Evolutionary conservation across 2,888 invertebrate species (phyloP).

Genomic region (Diadegma fenestrale): DNA sequence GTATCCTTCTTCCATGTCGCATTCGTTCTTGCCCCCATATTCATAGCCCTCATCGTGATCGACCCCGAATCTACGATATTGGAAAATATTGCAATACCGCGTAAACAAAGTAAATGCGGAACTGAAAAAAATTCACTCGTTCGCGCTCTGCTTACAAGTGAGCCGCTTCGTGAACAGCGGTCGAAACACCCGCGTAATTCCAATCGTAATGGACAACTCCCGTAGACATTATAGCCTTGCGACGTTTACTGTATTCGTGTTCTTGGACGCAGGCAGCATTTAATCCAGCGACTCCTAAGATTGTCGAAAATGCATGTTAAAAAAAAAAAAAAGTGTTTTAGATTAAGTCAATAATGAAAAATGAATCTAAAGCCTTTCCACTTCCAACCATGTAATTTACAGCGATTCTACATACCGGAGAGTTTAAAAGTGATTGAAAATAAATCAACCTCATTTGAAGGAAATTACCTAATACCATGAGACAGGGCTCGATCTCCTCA

Average conservation of each 20-base stretch:
- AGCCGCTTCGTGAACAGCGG: conserved; percentile 21
- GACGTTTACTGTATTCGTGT: background rate
- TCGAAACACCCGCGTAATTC: conserved; percentile 25
- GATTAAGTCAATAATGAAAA: background rate
- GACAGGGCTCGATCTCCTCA: background rate
- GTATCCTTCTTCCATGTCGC: conserved; percentile 12
- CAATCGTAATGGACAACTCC: conserved; percentile 29
- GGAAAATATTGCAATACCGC: background rate
- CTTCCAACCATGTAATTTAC: background rate
- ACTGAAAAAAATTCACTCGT: too few relatives aligned
- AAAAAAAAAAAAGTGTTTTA: background rate
- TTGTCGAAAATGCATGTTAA: background rate
- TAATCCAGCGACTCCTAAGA: background rate
- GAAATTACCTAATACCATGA: background rate
- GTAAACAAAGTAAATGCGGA: too few relatives aligned
- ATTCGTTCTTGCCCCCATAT: background rate
- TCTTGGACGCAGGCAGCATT: background rate
- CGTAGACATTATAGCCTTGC: background rate
- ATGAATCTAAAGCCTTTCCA: background rate
- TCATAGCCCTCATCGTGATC: conserved; percentile 32
- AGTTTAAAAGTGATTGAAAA: background rate
- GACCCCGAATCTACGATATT: conserved; percentile 3
- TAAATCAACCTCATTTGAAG: background rate
- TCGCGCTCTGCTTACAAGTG: conserved; percentile 11
- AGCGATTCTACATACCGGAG: background rate